Base-by-base conservation (phyloP, 2,888 invertebrate genomes). In the Brachylomia viminalis region DNA sequence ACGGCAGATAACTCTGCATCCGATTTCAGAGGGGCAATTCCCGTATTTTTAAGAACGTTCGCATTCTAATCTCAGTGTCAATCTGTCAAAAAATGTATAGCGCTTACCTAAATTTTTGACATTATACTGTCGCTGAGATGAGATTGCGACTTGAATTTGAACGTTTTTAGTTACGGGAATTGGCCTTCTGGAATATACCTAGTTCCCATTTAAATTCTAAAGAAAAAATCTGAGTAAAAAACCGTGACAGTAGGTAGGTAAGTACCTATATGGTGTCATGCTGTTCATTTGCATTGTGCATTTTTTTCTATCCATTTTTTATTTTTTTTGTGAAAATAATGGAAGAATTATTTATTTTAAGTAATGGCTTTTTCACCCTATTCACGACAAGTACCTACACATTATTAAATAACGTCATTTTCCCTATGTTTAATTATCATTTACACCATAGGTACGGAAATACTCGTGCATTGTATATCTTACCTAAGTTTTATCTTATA, bases 401-500 rank as follows among this genome's bases (percentile, higher is more conserved):
- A 38, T 10, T 2, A 30, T 38, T 17, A 67, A 75, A 58, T 10
- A 17, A 20, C 38, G 10, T 58, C 17, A n/a, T 58, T 8, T 49
- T 47, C 6, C 33, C 10, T 3, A 30, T 49, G 10, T 70, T 47
- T 38, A 17, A 74, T 74, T 64, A 38, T 6, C 38, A 38, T 5
- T 38, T n/a, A 45, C 49, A 27, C 27, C 4, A 45, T 52, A 47
- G 17, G 45, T 15, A 49, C 62, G 42, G 59, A 70, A 78, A 62
- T 54, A 69, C 56, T 7, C 5, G 38, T 54, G 30, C n/a, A 27
- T n/a, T n/a, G n/a, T n/a, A 33, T 49, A 78, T n/a, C 7, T 0
- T 75, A 47, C 23, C 2, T 42, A 38, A 45, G 13, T 56, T 49
- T 72, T 72, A 78, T 77, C 61, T 77, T 45, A n/a, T 62, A 54